A percentile compares a stretch with the other conserved stretches of the same genome.
Conservation (phyloP, 2,113 vertebrate genomes). For the Euleptes europaea region DNA sequence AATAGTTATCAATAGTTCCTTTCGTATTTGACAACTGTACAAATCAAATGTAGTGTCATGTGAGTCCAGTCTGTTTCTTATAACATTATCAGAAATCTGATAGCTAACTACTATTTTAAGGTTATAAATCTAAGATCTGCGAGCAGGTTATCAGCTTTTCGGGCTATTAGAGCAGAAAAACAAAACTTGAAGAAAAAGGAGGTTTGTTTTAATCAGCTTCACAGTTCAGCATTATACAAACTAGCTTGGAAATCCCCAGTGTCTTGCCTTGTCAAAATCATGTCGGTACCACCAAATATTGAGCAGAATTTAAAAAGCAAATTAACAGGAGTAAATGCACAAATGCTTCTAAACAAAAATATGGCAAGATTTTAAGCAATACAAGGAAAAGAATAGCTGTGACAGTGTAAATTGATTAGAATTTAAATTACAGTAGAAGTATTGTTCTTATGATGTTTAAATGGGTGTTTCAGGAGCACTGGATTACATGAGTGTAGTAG, state of each 20-base stretch:
- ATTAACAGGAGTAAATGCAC: not conserved
- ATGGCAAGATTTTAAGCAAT: not conserved
- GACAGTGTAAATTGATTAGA: not conserved
- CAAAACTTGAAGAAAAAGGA: not conserved
- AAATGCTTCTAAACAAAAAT: not conserved
- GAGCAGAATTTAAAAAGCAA: not conserved
- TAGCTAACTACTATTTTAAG: not conserved
- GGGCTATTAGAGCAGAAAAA: not conserved
- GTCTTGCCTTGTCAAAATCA: not conserved
- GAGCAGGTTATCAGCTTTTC: not conserved
- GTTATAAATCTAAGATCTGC: not conserved
- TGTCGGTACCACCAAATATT: not conserved
- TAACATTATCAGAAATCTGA: conserved; percentile 35
- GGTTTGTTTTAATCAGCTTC: not conserved
- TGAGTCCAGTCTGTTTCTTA: conserved; percentile 20
- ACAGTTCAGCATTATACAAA: not conserved
- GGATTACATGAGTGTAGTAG: not conserved
- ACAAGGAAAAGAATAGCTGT: not conserved
- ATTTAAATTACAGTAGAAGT: not conserved
- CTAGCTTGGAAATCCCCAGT: not conserved
- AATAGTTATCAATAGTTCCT: not conserved
- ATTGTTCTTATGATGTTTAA: not conserved
- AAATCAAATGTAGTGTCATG: conserved; percentile 20
- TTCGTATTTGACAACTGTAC: conserved; percentile 14
- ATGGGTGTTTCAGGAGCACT: not conserved